Conservation (phyloP, 2,797 vertebrate genomes). For the Falco berigora region DNA sequence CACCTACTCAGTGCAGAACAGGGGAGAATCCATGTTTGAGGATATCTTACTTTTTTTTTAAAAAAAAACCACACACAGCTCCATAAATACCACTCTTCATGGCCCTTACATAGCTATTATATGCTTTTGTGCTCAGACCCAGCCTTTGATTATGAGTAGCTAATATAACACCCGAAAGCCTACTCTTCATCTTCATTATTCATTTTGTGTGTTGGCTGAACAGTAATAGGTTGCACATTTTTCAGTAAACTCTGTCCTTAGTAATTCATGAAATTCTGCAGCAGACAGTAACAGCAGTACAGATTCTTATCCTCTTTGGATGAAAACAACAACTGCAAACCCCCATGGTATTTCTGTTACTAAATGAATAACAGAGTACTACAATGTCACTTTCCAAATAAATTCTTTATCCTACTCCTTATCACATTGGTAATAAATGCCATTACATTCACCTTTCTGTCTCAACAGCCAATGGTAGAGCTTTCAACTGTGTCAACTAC, state of each 20-base stretch:
- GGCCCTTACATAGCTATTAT: neutral
- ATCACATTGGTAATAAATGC: neutral
- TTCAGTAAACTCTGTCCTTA: neutral
- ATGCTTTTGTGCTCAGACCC: neutral
- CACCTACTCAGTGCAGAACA: neutral
- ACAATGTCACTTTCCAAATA: neutral
- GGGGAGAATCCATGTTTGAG: neutral
- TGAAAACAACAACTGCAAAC: neutral
- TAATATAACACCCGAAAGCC: neutral
- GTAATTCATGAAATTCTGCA: neutral
- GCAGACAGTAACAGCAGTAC: neutral
- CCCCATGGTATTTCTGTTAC: neutral
- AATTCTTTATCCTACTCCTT: neutral
- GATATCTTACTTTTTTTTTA: neutral
- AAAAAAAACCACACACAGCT: neutral
- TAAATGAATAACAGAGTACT: neutral
- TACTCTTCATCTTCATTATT: neutral
- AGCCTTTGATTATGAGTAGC: neutral
- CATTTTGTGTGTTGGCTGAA: neutral
- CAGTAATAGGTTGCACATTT: neutral
- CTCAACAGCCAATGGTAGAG: neutral
- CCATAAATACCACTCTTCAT: neutral
- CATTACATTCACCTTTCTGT: neutral
- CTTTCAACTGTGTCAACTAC: neutral
- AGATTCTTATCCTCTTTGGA: neutral